A percentile compares a stretch with the other conserved stretches of the same genome.
These are phyloP conservation scores for Apogon hyalosoma DNA, from an alignment of 2,797 vertebrate species.

Conservation along the genomic window DNA sequence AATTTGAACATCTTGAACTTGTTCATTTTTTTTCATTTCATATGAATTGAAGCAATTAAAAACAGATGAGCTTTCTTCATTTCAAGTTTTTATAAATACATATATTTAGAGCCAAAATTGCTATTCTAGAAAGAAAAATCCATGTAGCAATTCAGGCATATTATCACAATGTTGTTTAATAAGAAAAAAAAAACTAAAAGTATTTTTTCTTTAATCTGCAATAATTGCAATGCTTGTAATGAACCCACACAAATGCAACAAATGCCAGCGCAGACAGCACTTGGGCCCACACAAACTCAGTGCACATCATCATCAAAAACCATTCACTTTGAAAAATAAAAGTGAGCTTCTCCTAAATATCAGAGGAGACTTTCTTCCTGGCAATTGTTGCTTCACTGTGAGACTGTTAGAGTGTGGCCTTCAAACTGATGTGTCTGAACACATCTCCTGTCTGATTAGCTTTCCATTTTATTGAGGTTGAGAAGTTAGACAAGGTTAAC, in stretches of 20 bases:
- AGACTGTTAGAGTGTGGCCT: slow-evolving; percentile 52
- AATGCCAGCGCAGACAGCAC: slow-evolving; percentile 45
- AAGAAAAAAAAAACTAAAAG: too few species aligned
- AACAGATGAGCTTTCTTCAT: neutral
- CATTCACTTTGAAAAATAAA: slow-evolving; percentile 48
- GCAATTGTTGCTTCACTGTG: slow-evolving; percentile 28
- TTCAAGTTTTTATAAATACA: neutral
- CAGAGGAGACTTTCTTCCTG: slow-evolving; percentile 57
- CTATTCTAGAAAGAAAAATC: too few species aligned
- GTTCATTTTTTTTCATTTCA: neutral
- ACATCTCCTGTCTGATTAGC: slow-evolving; percentile 56
- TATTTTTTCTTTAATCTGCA: neutral
- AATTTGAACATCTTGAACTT: neutral
- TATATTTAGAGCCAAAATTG: neutral
- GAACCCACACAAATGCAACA: slow-evolving; percentile 40
- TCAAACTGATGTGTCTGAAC: slow-evolving; percentile 52
- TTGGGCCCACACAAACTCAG: slow-evolving; percentile 62
- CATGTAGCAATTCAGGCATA: too few species aligned
- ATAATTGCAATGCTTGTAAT: slow-evolving; percentile 37
- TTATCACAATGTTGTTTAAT: too few species aligned
- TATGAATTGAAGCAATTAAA: slow-evolving; percentile 1
- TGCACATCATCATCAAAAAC: slow-evolving; percentile 30
- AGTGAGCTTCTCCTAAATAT: slow-evolving; percentile 58
- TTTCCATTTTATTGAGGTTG: slow-evolving; percentile 48
- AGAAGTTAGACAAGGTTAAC: slow-evolving; percentile 56